Base-by-base conservation (phyloP, 2,113 vertebrate species). In the Lates calcarifer region DNA sequence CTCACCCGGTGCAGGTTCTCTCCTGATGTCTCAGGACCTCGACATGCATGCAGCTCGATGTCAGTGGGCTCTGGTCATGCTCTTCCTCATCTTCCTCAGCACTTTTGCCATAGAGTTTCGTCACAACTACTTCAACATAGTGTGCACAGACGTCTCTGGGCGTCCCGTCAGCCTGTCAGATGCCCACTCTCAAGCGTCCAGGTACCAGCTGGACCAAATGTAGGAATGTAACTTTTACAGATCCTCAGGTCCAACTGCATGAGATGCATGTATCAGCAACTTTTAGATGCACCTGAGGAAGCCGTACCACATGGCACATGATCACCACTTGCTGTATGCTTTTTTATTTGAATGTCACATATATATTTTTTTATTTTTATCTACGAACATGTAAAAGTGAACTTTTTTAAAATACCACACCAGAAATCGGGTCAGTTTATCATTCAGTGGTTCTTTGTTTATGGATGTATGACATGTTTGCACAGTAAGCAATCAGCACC, bases 61-160 rank as follows among this genome's bases (percentile, higher is more conserved):
- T 28, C 97, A 99, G 92, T 99, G 97, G 98, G 95, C 95, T 1
- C 94, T 97, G 64, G 96, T 96, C 78, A 98, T 97, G 96, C 95
- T 96, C 88, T 96, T 98, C 84, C 89, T 98, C 83, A 86, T 92
- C n/a, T 98, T 96, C 91, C 92, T 98, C 0, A 89, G 94, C 81
- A 97, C 96, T 0, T 97, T 98, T 1, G 96, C 95, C 2, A 91
- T 97, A n/a, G 97, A 99, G 84, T 98, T 99, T 89, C 96, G 97
- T 63, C 95, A 97, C 92, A 95, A 93, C 91, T 94, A 93, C 85
- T 98, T 98, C 0, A 89, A 95, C 89, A 94, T 96, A 0, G 58
- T 95, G 75, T 97, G 95, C 75, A 95, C 90, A 0, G 96, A 97
- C 62, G 84, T 94, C 87, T 93, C 94, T 67, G 94, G 95, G 69